A percentile compares a stretch with the other conserved stretches of the same genome.
phyloP scores from a whole-genome alignment of 23 tunicate species.

The Aplidium turbinatum region DNA sequence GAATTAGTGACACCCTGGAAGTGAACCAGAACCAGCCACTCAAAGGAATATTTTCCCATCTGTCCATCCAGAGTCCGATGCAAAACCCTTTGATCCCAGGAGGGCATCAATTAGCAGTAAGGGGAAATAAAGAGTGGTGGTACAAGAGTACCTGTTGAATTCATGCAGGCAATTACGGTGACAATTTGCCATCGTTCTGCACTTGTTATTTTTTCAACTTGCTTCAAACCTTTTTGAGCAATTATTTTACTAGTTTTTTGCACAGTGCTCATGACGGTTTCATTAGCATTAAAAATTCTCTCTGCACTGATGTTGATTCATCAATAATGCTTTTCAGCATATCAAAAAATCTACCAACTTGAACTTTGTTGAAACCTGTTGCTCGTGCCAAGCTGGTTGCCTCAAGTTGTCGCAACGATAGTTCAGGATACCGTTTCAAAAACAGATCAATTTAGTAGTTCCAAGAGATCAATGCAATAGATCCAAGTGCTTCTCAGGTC shows the following conservation, averaged over 20 bases:
- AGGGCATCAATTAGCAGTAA: conserved; percentile 23
- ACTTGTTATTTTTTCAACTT: conserved; percentile 43
- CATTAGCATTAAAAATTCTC: conserved; percentile 40
- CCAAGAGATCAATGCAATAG: conserved; percentile 27
- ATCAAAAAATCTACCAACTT: conserved; percentile 30
- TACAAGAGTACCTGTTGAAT: conserved; percentile 13
- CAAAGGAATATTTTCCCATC: conserved; percentile 29
- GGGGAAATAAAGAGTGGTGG: conserved; percentile 38
- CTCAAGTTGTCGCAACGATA: conserved; percentile 40
- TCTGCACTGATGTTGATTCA: conserved; percentile 7
- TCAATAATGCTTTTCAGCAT: conserved; percentile 6
- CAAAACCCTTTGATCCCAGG: conserved; percentile 10
- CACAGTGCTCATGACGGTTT: conserved; percentile 42
- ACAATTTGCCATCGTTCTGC: conserved; percentile 48
- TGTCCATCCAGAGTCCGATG: conserved; percentile 34
- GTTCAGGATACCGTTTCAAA: conserved; percentile 24
- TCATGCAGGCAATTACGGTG: conserved; percentile 25
- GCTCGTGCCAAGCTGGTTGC: conserved; percentile 47
- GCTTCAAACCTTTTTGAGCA: conserved; percentile 42
- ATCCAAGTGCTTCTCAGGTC: conserved; percentile 4
- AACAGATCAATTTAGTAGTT: conserved; percentile 32
- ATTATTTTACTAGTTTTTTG: conserved; percentile 30
- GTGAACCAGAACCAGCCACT: conserved; percentile 26
- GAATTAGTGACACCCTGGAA: conserved; percentile 33
- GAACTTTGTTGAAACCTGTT: conserved; percentile 33